phyloP scores from a whole-genome alignment of 2,113 vertebrate species.

The Muscicapa adusta region DNA sequence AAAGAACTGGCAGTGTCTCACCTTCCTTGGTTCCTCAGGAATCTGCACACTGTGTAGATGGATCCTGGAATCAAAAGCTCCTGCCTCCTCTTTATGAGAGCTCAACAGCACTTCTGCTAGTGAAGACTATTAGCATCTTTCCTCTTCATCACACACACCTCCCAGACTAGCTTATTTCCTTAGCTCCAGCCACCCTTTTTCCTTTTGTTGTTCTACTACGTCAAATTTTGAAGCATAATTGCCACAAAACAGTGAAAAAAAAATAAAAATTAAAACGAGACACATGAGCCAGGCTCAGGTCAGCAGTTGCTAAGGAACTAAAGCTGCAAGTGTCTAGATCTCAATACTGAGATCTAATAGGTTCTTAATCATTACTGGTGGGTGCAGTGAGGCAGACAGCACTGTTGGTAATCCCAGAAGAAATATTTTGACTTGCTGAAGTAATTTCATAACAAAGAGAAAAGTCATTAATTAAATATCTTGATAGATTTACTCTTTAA shows the following conservation, averaged over 20 bases:
- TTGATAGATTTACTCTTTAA: not conserved
- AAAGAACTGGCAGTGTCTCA: too few species aligned
- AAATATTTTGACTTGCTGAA: not conserved
- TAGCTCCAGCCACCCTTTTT: not conserved
- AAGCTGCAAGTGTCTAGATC: not conserved
- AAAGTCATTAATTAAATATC: not conserved
- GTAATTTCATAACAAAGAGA: not conserved
- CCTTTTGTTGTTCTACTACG: not conserved
- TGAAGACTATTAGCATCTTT: not conserved
- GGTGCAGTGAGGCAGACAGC: not conserved
- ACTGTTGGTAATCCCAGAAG: not conserved
- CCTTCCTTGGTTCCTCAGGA: not conserved
- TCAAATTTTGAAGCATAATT: not conserved
- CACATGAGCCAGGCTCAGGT: not conserved
- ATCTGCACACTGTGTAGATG: rapidly evolving
- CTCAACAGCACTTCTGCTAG: not conserved
- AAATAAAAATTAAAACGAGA: too few species aligned
- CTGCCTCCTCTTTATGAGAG: not conserved
- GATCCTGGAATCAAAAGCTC: not conserved
- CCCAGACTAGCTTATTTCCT: not conserved
- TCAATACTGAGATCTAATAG: rapidly evolving
- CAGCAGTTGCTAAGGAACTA: not conserved
- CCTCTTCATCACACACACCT: not conserved
- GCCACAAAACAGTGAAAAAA: not conserved
- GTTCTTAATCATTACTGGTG: not conserved